Percentiles rank a stretch among this genome's conserved stretches.
These are phyloP conservation scores for Pissodes strobi DNA, from an alignment of 1,140 invertebrate species.

Conservation along the genomic window DNA sequence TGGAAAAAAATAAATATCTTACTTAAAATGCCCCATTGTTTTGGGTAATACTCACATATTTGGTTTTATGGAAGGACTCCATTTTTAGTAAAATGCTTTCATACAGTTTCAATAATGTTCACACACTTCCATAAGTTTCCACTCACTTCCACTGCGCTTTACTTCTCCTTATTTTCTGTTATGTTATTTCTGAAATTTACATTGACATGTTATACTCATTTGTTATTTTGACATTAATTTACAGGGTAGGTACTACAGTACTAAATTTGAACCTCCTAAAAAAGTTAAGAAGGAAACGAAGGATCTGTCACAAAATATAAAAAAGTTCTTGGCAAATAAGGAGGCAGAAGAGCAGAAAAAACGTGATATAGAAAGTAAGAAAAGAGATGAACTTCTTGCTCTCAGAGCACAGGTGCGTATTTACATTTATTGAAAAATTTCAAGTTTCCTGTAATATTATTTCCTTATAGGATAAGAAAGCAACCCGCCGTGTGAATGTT, in stretches of 20 bases:
- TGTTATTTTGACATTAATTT: background rate
- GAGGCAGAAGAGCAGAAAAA: slow-evolving; percentile 77
- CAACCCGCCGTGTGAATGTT: slow-evolving; percentile 62
- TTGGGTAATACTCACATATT: too few species aligned
- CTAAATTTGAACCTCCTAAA: slow-evolving; percentile 80
- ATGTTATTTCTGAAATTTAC: too few species aligned
- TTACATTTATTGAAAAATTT: background rate
- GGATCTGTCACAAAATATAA: slow-evolving; percentile 74
- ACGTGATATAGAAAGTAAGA: slow-evolving; percentile 66
- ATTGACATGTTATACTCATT: too few species aligned
- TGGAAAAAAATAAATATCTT: too few species aligned
- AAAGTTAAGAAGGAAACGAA: slow-evolving; percentile 72
- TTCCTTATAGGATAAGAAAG: slow-evolving; percentile 60
- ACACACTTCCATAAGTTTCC: too few species aligned
- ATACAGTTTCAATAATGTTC: too few species aligned
- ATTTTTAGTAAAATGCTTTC: too few species aligned
- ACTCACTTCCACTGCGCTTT: too few species aligned
- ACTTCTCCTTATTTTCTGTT: too few species aligned
- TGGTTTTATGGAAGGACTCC: too few species aligned
- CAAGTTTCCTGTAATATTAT: background rate
- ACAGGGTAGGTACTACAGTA: slow-evolving; percentile 67
- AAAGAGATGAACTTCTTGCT: slow-evolving; percentile 68
- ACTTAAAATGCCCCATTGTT: too few species aligned
- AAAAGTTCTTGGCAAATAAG: slow-evolving; percentile 79
- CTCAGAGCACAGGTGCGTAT: slow-evolving; percentile 69